Base-by-base conservation (phyloP, 2,888 invertebrate genomes). In the Lacanobia wlatinum region DNA sequence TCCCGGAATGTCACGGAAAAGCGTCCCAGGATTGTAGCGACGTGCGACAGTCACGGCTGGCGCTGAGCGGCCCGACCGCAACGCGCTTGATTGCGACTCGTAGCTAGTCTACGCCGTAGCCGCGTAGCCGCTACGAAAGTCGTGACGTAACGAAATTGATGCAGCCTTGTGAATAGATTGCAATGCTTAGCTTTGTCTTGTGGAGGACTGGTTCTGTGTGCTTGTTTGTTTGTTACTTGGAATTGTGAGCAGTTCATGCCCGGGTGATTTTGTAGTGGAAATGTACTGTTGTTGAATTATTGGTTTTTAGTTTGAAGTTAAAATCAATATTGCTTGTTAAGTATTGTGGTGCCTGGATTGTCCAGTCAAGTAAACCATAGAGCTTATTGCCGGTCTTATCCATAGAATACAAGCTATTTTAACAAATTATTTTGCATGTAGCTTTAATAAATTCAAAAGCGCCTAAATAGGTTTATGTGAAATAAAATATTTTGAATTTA, bases 21-120 rank as follows among this genome's bases (percentile, higher is more conserved):
- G 48, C 55, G 63, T 52, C 16, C 48, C 60, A 56, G 48, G 64
- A 68, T 53, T 64, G 56, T 59, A 69, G 70, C 67, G 34, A 48
- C 28, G 76, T 63, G 80, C 67, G 34, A 43, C 28, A 76, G 78
- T 78, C 65, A 34, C 61, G 84, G 55, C 64, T 73, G 81, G 43
- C 65, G 62, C 40, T 80, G 84, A 83, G 83, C 61, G 71, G 38
- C 18, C 56, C 60, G 67, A 86, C 86, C 83, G 73, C 86, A 86
- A 74, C 73, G 58, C 56, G 62, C 61, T 76, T 84, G 73, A 73
- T 84, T 84, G 82, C 56, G 50, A 84, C 52, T 77, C 78, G 78
- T 70, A 59, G 58, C 58, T 7, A 6, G 21, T 21, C 58, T 58
- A 58, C 58, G 38, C 7, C 58, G 58, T 58, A 58, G 59, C 3